phyloP scores from a whole-genome alignment of 1,140 invertebrate genomes.

The Orussus abietinus region DNA sequence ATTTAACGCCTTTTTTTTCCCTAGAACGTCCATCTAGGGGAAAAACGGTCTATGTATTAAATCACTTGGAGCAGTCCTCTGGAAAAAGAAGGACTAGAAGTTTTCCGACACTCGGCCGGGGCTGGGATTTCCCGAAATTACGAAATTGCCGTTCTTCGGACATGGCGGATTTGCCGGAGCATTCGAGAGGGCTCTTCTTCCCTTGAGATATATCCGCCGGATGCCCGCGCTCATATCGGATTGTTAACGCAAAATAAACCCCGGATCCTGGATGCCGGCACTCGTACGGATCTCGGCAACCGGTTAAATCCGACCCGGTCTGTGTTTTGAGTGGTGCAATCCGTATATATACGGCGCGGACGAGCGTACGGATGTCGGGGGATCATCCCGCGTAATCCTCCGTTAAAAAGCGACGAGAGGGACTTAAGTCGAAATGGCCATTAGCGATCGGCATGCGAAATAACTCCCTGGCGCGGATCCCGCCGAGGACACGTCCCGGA shows the following conservation, averaged over 20 bases:
- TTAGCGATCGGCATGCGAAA: conserved; percentile 3
- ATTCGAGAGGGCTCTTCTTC: too few relatives aligned
- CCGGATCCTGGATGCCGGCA: background rate
- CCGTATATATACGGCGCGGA: too few relatives aligned
- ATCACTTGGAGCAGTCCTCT: too few relatives aligned
- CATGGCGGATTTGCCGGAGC: too few relatives aligned
- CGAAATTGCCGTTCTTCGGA: too few relatives aligned
- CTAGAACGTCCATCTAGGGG: too few relatives aligned
- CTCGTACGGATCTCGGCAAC: background rate
- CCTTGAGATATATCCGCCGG: background rate
- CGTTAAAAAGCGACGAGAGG: conserved; percentile 19
- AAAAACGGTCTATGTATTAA: too few relatives aligned
- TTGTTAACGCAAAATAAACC: conserved; percentile 4
- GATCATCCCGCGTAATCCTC: conserved; percentile 9
- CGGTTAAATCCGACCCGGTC: background rate
- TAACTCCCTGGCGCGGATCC: too few relatives aligned
- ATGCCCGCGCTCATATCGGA: conserved; percentile 3
- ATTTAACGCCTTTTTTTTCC: too few relatives aligned
- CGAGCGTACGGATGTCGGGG: background rate
- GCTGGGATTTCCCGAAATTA: background rate
- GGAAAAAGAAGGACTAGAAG: too few relatives aligned
- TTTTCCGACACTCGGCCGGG: too few relatives aligned
- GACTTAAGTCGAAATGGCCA: conserved; percentile 6
- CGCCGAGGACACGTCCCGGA: too few relatives aligned
- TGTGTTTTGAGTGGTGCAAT: background rate